phyloP scores from a whole-genome alignment of 1,140 invertebrate genomes.

The Halictus rubicundus region DNA sequence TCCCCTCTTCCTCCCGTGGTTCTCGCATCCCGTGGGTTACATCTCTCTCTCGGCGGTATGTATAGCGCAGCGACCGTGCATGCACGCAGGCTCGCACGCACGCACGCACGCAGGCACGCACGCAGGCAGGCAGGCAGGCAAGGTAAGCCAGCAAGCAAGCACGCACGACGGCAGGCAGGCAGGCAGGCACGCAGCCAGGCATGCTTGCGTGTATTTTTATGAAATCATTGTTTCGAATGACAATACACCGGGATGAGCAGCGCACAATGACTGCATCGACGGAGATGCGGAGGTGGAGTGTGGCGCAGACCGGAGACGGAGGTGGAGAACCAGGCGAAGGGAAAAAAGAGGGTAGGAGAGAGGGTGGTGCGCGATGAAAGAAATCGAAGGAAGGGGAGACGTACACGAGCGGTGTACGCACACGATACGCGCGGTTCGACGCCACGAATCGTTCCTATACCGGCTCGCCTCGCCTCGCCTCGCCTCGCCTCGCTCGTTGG shows the following conservation, averaged over 20 bases:
- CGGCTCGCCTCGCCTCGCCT: neutral
- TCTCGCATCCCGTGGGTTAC: constrained; percentile 8
- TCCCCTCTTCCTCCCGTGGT: neutral
- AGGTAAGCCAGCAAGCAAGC: constrained; percentile 17
- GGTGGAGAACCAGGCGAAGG: constrained; percentile 18
- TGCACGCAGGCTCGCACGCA: neutral
- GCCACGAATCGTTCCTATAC: constrained; percentile 32
- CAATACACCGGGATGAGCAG: constrained; percentile 79
- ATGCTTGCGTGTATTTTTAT: constrained; percentile 77
- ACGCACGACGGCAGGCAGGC: constrained; percentile 44
- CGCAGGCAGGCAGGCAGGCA: constrained; percentile 1
- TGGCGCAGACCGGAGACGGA: constrained; percentile 37
- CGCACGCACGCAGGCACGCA: constrained; percentile 46
- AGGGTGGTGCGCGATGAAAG: constrained; percentile 44
- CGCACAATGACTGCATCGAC: constrained; percentile 77
- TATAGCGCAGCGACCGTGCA: neutral
- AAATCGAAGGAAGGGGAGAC: constrained; percentile 27
- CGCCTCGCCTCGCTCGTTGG: neutral
- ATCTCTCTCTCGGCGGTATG: constrained; percentile 11
- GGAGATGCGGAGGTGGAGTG: constrained; percentile 56
- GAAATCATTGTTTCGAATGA: constrained; percentile 80
- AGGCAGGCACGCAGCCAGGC: constrained; percentile 23
- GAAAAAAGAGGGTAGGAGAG: constrained; percentile 37
- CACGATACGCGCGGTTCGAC: constrained; percentile 33
- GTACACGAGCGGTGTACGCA: constrained; percentile 27